These are phyloP conservation scores for Wiebesia pumilae DNA, from an alignment of 1,140 invertebrate species.

Conservation along the genomic window DNA sequence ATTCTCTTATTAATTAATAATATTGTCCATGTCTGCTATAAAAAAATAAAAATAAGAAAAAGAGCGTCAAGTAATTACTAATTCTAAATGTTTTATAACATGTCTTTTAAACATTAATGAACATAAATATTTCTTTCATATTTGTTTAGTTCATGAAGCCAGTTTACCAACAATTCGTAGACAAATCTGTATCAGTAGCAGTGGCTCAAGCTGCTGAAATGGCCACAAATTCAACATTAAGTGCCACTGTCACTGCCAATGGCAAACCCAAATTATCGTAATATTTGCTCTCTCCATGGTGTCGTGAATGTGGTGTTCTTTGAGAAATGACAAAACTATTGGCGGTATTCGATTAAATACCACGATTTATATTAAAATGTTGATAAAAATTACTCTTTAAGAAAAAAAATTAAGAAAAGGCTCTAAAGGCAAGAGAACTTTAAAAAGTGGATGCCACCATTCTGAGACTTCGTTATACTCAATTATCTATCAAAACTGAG, in stretches of 20 bases:
- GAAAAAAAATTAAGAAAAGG: slow-evolving; percentile 50
- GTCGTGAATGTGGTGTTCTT: slow-evolving; percentile 43
- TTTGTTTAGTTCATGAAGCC: slow-evolving; percentile 85
- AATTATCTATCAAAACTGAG: slow-evolving; percentile 55
- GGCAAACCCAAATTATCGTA: slow-evolving; percentile 79
- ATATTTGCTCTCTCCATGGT: slow-evolving; percentile 62
- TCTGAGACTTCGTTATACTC: slow-evolving; percentile 52
- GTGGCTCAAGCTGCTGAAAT: slow-evolving; percentile 82
- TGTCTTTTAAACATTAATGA: background rate
- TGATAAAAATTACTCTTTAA: slow-evolving; percentile 38
- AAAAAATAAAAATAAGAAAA: slow-evolving; percentile 29
- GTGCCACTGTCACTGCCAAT: slow-evolving; percentile 71
- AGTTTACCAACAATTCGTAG: slow-evolving; percentile 83
- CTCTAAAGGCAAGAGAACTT: slow-evolving; percentile 5
- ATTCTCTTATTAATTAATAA: slow-evolving; percentile 32
- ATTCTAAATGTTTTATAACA: slow-evolving; percentile 29
- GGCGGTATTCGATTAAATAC: slow-evolving; percentile 43
- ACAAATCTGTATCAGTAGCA: slow-evolving; percentile 86
- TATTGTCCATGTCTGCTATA: slow-evolving; percentile 40
- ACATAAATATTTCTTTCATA: background rate
- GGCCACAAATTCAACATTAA: slow-evolving; percentile 75
- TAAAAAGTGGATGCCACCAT: slow-evolving; percentile 51
- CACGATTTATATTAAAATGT: slow-evolving; percentile 49
- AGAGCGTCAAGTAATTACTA: slow-evolving; percentile 44
- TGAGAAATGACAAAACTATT: slow-evolving; percentile 32